Base-by-base conservation (phyloP, 2,888 invertebrate genomes). In the Geophilus truncorum region DNA sequence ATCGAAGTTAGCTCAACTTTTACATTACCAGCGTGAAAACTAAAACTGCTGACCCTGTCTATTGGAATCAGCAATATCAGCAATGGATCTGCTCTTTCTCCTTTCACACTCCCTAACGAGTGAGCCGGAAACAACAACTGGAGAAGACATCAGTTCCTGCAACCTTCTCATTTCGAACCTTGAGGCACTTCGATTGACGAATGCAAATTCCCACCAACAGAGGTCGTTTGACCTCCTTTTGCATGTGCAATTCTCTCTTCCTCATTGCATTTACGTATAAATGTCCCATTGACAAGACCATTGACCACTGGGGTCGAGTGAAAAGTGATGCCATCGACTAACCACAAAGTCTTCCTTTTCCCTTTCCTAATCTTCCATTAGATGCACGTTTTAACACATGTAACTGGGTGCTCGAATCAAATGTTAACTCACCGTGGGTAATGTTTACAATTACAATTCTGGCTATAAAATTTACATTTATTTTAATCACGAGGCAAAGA, bases 11-110 rank as follows among this genome's bases (percentile, higher is more conserved):
- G 3, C 10, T n/a, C 45, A 6, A 45, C 15, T 62, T 62, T 25
- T 62, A 62, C 25, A 25, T 62, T 62, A 2, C 25, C 23, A 25
- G 25, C 15, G 12, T 25, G 12, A 62, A 62, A 62, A 62, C 25
- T 62, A 62, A 62, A 62, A 62, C 62, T 62, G 62, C 62, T 62
- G 62, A 62, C 62, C 57, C 62, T 62, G 62, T 62, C 62, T 25
- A 23, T 62, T 62, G 62, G 62, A 62, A 62, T 62, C 62, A 62
- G 62, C 62, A 62, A 62, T 62, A 62, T 62, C 62, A 62, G 62
- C 62, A 62, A 62, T 62, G 23, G 62, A 25, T 62, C 25, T 62
- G 62, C 62, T 62, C 62, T 12, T 62, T 62, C 62, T 62, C 62
- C 62, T 62, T 62, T 62, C 25, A 3, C 25, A 2, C 62, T 23